Base-by-base conservation (phyloP, 2,888 invertebrate genomes). In the Xanthorhoe designata region DNA sequence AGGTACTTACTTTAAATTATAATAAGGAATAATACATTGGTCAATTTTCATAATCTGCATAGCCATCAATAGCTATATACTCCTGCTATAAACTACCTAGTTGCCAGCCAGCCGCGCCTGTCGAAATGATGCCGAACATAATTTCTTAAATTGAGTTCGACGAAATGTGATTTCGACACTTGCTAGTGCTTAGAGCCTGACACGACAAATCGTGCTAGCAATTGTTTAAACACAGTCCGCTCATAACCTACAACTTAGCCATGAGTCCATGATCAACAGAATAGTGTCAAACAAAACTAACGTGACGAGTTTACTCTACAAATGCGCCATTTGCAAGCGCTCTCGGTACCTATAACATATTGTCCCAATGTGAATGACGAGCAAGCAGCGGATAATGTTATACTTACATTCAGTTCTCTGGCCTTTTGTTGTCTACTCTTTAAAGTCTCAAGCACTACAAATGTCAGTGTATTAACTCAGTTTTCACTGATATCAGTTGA, bases 131-230 rank as follows among this genome's bases (percentile, higher is more conserved):
- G 78, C 75, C 76, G 75, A 78, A 79, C 74, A 84, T 84, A 80
- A 81, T 81, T 81, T 85, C 79, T 82, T 78, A 84, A 84, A 87
- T 84, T 85, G 79, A 81, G 78, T 81, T 82, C 83, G 80, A 80
- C 79, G 82, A 84, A 84, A 83, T 79, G 75, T 64, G 70, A 76
- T 85, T 84, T 75, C 85, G 65, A 78, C 83, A 86, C 74, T 67
- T 76, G 71, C 76, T 78, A 78, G 79, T 79, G 79, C 75, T 80
- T 67, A 70, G 73, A 76, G 69, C 70, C 66, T 70, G 77, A 78
- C 77, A 79, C 77, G 78, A 80, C 76, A 77, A 76, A 75, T 78
- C 80, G 79, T 78, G 76, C 77, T 69, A 57, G 68, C 74, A 75
- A 78, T 76, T 74, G 74, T 77, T 75, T 74, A 75, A 78, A 76